Base-by-base conservation (phyloP, 2,797 vertebrate genomes). In the Synaphobranchus kaupii region DNA sequence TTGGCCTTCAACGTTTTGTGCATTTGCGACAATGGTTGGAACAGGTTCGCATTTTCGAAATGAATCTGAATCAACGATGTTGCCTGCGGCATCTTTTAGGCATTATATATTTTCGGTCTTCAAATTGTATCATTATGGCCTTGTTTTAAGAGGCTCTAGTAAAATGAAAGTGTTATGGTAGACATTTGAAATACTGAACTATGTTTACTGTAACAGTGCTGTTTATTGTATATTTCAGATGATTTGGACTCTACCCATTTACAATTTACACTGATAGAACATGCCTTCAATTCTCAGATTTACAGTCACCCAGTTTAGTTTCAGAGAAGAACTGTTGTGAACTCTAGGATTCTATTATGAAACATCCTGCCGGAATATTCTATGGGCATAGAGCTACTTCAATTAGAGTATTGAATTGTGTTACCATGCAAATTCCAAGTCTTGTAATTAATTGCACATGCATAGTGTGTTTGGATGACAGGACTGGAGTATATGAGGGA, bases 101-200 rank as follows among this genome's bases (percentile, higher is more conserved):
- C 54, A 60, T 84, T 44, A 63, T 25, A 34, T 84, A 44, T 60
- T 31, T 44, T 84, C 83, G 22, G 20, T 84, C 58, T 31, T 17
- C 34, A 71, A 50, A 68, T 4, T 85, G 58, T n/a, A 78, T 86
- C 47, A 83, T 86, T 89, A 44, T 85, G 83, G 92, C 89, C 90
- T 92, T 89, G 88, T 92, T 92, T 88, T 91, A 89, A 85, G 80
- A 90, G 92, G 87, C 90, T 86, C n/a, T 82, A 71, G 52, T 52
- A 20, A 63, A 48, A 50, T 81, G 47, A 54, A 73, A 82, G 58
- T 88, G 66, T 84, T 78, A 28, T 58, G 54, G 50, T 48, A 73
- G 47, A 50, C 71, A 56, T 54, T 78, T 56, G 7, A 15, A 56
- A 22, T 60, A 31, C 56, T 4, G n/a, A n/a, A 82, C 85, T n/a